Evolutionary conservation across 2,113 vertebrate species (phyloP).

Genomic region (Progne subis): DNA sequence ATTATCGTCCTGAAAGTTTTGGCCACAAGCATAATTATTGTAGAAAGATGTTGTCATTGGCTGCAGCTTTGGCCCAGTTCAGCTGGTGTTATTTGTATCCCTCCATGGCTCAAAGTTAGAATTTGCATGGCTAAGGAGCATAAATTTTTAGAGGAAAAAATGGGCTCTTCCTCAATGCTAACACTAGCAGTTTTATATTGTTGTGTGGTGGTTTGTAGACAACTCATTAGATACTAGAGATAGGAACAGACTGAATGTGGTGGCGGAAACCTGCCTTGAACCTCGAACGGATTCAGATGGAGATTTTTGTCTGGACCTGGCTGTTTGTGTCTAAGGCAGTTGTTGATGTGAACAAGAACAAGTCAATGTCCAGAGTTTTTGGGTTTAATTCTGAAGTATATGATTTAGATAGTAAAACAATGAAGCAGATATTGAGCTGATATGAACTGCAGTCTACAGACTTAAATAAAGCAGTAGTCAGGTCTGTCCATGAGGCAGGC

Average conservation of each 20-base stretch:
- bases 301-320: background rate
- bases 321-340: background rate
- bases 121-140: constrained; percentile 33
- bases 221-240: background rate
- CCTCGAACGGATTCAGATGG: background rate
- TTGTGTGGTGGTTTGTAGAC: constrained; percentile 1
- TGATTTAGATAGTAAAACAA: background rate
- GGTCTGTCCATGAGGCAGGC: background rate
- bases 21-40: constrained; percentile 48
- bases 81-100: constrained; percentile 39
- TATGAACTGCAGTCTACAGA: background rate
- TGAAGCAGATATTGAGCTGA: background rate
- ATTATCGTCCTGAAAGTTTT: constrained; percentile 60
- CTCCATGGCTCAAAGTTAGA: constrained; percentile 19
- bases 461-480: background rate
- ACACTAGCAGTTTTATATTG: constrained; percentile 33
- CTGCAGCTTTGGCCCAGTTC: background rate
- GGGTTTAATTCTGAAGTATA: background rate
- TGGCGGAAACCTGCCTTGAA: background rate
- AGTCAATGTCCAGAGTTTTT: background rate
- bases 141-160: constrained; percentile 45
- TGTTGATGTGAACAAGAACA: background rate
- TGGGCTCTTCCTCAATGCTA: constrained; percentile 35
- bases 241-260: background rate
- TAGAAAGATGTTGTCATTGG: constrained; percentile 63